Evolutionary conservation across 2,113 vertebrate species (phyloP).

Genomic region (Zosterops japonicus): DNA sequence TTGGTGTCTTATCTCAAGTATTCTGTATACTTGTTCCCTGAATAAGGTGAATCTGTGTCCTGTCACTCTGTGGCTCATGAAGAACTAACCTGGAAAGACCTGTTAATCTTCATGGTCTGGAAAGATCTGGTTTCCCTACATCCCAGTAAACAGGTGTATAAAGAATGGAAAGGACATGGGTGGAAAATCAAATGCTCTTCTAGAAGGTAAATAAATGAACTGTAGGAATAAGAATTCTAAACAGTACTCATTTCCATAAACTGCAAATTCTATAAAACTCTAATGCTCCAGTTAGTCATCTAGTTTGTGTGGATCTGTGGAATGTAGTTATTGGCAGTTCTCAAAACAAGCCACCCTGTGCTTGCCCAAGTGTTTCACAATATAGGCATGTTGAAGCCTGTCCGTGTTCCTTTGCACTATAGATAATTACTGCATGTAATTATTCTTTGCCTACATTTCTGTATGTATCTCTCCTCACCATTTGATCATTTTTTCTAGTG

Average conservation of each 20-base stretch:
- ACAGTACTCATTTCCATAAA: background rate
- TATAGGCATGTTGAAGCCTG: slow-evolving; percentile 24
- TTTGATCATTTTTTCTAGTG: background rate
- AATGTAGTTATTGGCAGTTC: slow-evolving; percentile 47
- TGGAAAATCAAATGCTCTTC: background rate
- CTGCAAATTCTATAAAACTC: background rate
- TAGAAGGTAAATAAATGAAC: background rate
- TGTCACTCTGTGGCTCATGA: background rate
- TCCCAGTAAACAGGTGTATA: background rate
- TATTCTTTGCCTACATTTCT: slow-evolving; percentile 8
- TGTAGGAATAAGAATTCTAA: background rate
- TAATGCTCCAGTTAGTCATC: background rate
- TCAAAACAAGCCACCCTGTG: slow-evolving; percentile 31
- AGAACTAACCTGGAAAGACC: background rate
- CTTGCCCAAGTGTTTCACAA: slow-evolving; percentile 7
- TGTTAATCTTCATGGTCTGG: background rate
- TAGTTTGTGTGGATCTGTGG: slow-evolving; percentile 12
- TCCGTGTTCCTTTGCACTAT: background rate
- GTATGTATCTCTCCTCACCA: background rate
- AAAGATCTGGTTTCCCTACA: background rate
- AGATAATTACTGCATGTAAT: slow-evolving; percentile 25
- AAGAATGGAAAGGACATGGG: background rate
- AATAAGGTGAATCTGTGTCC: background rate
- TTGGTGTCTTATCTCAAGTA: background rate
- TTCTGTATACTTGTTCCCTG: background rate